Conservation (phyloP, 2,113 vertebrate species). For the Anhinga rufa region DNA sequence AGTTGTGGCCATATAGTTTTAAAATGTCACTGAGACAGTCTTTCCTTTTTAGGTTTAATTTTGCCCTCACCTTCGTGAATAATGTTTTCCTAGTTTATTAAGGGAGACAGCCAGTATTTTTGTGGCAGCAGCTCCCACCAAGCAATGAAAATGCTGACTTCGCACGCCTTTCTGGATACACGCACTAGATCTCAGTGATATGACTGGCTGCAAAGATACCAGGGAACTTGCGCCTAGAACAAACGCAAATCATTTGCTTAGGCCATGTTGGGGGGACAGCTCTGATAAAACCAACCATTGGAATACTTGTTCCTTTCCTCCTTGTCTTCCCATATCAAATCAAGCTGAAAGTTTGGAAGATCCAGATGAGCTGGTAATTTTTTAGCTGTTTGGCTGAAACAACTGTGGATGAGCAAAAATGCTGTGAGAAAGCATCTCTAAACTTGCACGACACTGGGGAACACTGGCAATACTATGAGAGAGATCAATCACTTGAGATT, state of each 20-base stretch:
- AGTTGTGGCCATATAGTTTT: background rate
- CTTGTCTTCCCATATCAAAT: background rate
- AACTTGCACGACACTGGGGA: background rate
- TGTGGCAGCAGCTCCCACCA: background rate
- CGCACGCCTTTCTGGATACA: background rate
- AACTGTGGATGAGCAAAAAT: background rate
- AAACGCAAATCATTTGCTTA: background rate
- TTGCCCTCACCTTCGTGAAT: background rate
- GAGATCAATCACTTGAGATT: background rate
- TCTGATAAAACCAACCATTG: background rate
- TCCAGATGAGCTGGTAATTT: background rate
- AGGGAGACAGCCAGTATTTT: background rate
- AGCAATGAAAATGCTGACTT: background rate
- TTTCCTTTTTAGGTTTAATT: background rate
- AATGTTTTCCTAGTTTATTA: background rate
- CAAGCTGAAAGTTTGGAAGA: background rate
- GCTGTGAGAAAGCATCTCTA: background rate
- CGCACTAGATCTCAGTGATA: background rate
- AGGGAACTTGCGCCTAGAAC: background rate
- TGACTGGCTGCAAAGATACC: background rate
- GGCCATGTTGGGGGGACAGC: background rate
- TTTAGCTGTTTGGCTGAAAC: background rate
- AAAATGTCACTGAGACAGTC: background rate
- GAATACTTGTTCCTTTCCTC: background rate
- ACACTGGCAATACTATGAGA: background rate